phyloP scores from a whole-genome alignment of 1,140 invertebrate species.

The Goniozus legneri region DNA sequence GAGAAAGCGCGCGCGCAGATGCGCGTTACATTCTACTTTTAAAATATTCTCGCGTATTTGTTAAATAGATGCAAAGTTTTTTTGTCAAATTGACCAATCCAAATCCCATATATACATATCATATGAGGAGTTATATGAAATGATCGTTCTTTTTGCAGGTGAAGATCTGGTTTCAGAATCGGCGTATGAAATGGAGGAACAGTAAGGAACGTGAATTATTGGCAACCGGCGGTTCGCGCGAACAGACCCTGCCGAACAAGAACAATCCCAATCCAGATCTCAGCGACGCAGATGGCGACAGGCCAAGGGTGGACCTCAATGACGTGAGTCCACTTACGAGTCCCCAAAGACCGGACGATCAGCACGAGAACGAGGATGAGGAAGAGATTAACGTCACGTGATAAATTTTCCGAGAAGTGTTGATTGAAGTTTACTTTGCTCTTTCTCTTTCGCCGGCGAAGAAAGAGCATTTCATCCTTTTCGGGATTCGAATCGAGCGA shows the following conservation, averaged over 20 bases:
- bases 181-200: slow-evolving; percentile 96
- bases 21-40: too few species aligned
- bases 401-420: slow-evolving; percentile 44
- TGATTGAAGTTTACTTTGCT: background rate
- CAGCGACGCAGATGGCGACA: slow-evolving; percentile 82
- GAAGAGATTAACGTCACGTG: slow-evolving; percentile 82
- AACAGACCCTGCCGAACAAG: slow-evolving; percentile 93
- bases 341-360: slow-evolving; percentile 55
- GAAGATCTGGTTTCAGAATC: slow-evolving; percentile 96
- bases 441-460: background rate
- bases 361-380: slow-evolving; percentile 70
- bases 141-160: slow-evolving; percentile 67
- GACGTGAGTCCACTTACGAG: slow-evolving; percentile 52
- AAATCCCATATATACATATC: too few species aligned
- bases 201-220: slow-evolving; percentile 94
- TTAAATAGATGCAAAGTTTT: too few species aligned
- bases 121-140: too few species aligned
- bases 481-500: background rate
- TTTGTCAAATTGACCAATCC: too few species aligned
- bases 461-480: background rate
- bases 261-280: slow-evolving; percentile 96
- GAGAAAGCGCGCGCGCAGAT: too few species aligned
- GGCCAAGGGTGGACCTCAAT: slow-evolving; percentile 61
- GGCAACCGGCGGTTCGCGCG: slow-evolving; percentile 85
- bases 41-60: too few species aligned